Evolutionary conservation across 2,113 vertebrate species (phyloP).

Genomic region (Antennarius striatus): DNA sequence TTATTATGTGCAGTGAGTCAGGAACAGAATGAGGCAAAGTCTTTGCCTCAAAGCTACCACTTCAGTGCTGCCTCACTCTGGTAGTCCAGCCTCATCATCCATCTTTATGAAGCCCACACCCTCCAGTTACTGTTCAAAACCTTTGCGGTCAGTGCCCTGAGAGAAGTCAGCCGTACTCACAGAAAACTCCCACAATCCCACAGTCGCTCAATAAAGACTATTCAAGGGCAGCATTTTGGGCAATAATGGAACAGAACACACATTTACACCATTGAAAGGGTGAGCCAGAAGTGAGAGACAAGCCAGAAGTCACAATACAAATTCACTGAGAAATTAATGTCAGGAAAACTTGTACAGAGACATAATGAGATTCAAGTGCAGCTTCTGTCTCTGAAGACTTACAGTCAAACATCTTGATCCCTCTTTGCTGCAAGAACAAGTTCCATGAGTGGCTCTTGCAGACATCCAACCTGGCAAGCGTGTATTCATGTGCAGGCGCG

Average conservation of each 20-base stretch:
- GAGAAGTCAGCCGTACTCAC: slow-evolving; percentile 58
- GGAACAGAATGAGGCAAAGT: slow-evolving; percentile 53
- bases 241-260: slow-evolving; percentile 63
- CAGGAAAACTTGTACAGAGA: slow-evolving; percentile 10
- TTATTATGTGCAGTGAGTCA: slow-evolving; percentile 72
- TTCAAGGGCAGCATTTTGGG: slow-evolving; percentile 54
- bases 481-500: slow-evolving; percentile 36
- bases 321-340: slow-evolving; percentile 40
- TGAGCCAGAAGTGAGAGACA: slow-evolving; percentile 66
- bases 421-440: slow-evolving; percentile 52
- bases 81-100: slow-evolving; percentile 59
- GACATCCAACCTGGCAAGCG: slow-evolving; percentile 74
- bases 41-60: slow-evolving; percentile 63
- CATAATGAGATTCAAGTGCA: slow-evolving; percentile 61
- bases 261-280: slow-evolving; percentile 47
- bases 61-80: slow-evolving; percentile 34
- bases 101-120: slow-evolving; percentile 59
- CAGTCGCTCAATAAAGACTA: slow-evolving; percentile 62
- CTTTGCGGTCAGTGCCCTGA: slow-evolving; percentile 41
- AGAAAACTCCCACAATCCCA: slow-evolving; percentile 54
- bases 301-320: slow-evolving; percentile 39
- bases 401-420: slow-evolving; percentile 47
- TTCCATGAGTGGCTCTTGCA: slow-evolving; percentile 64
- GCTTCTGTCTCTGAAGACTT: slow-evolving; percentile 49
- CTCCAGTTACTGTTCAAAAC: slow-evolving; percentile 48